phyloP scores from a whole-genome alignment of 1,140 invertebrate genomes.

The Magallana ariakensis region DNA sequence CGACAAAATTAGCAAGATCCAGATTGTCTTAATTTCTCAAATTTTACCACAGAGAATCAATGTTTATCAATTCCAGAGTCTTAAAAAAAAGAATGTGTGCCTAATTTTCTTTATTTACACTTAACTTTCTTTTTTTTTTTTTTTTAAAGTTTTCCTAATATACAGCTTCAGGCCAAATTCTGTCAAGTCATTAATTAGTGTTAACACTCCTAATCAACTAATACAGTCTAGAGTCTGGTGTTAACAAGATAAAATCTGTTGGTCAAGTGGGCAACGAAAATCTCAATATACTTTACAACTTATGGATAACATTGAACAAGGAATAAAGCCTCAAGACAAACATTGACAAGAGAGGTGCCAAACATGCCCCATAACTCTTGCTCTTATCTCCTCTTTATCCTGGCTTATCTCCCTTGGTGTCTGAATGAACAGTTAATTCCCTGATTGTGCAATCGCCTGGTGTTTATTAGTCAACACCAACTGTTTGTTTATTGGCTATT shows the following conservation, averaged over 20 bases:
- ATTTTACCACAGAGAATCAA: neutral
- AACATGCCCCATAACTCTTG: constrained; percentile 23
- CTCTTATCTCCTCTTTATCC: constrained; percentile 28
- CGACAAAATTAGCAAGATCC: neutral
- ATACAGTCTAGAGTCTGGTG: neutral
- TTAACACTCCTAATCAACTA: constrained; percentile 13
- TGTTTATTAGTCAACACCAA: constrained; percentile 18
- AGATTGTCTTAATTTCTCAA: neutral
- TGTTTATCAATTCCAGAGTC: neutral
- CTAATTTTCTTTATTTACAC: neutral
- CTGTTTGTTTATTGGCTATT: constrained; percentile 22
- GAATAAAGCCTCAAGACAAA: constrained; percentile 24
- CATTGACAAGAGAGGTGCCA: constrained; percentile 21
- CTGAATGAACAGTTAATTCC: constrained; percentile 32
- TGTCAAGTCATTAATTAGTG: constrained; percentile 7
- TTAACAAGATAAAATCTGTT: constrained; percentile 21
- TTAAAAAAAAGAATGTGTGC: neutral
- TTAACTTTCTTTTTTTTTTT: neutral
- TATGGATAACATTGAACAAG: constrained; percentile 21
- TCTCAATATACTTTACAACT: constrained; percentile 32
- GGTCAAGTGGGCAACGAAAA: constrained; percentile 23
- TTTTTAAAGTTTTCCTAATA: neutral
- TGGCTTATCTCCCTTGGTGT: constrained; percentile 29
- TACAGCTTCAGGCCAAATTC: neutral
- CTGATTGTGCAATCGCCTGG: constrained; percentile 10